Conservation (phyloP, 2,113 vertebrate species). For the Apodemus sylvaticus region DNA sequence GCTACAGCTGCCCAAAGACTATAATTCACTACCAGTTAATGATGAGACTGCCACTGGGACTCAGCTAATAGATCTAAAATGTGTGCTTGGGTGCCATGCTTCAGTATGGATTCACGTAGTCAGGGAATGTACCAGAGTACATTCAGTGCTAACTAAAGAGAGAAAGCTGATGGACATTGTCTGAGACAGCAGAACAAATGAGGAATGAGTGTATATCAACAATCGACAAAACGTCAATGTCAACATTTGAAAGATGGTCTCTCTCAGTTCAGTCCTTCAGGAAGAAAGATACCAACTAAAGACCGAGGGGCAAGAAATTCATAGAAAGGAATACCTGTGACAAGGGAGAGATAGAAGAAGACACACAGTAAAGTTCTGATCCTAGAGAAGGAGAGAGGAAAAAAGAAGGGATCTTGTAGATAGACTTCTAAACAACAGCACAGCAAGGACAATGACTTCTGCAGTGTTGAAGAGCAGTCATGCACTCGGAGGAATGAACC, state of each 20-base stretch:
- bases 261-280: background rate
- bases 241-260: conserved; percentile 14
- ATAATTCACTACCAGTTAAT: conserved; percentile 38
- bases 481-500: background rate
- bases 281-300: conserved; percentile 18
- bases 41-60: background rate
- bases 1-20: conserved; percentile 4
- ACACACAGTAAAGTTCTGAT: background rate
- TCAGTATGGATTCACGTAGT: background rate
- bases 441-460: background rate
- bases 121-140: background rate
- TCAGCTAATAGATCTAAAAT: conserved; percentile 13
- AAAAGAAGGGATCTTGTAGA: background rate
- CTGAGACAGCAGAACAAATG: background rate
- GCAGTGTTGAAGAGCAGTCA: background rate
- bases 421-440: background rate
- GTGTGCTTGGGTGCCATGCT: background rate
- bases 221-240: background rate
- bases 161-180: background rate
- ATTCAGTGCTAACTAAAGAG: background rate
- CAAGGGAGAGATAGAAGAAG: background rate
- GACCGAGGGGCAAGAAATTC: background rate
- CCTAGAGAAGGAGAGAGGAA: background rate
- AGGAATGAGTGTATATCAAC: background rate
- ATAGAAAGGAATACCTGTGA: background rate